These are phyloP conservation scores for Paedocypris sp. DNA, from an alignment of 2,113 vertebrate genomes.

Conservation along the genomic window DNA sequence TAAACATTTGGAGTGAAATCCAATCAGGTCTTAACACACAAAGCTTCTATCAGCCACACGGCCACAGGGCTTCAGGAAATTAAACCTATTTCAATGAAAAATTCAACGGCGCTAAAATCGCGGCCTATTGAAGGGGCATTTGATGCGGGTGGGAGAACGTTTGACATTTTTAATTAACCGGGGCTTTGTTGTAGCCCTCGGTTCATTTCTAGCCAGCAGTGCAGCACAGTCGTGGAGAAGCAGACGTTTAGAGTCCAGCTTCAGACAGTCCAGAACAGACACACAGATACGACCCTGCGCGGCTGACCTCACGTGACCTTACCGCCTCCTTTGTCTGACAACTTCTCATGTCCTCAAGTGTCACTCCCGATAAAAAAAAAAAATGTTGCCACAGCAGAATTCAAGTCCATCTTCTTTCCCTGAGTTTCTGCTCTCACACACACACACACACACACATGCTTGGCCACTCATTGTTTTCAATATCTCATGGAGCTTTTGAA, in stretches of 20 bases:
- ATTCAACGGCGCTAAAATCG: constrained; percentile 20
- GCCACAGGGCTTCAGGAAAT: constrained; percentile 27
- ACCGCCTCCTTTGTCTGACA: constrained; percentile 9
- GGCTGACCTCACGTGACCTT: constrained; percentile 20
- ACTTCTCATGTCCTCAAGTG: constrained; percentile 36
- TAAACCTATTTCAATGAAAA: constrained; percentile 33
- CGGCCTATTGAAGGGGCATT: constrained; percentile 4
- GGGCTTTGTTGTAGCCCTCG: constrained; percentile 31
- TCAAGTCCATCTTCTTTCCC: constrained; percentile 23
- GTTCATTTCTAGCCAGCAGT: constrained; percentile 24
- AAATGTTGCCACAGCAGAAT: constrained; percentile 35
- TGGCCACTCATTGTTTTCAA: constrained; percentile 13
- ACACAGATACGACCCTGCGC: constrained; percentile 1
- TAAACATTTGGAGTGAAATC: constrained; percentile 18
- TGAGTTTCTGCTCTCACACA: constrained; percentile 15
- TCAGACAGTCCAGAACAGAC: constrained; percentile 7
- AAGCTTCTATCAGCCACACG: background rate
- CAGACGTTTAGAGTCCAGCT: constrained; percentile 6
- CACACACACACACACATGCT: constrained; percentile 1
- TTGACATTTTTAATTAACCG: constrained; percentile 42
- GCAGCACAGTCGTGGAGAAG: background rate
- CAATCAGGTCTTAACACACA: constrained; percentile 14
- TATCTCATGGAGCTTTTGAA: background rate
- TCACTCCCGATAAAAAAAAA: constrained; percentile 22
- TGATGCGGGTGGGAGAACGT: constrained; percentile 19